A percentile compares a stretch with the other conserved stretches of the same genome.
phyloP scores from a whole-genome alignment of 2,888 invertebrate species.

The Brachypalpus laphriformis region DNA sequence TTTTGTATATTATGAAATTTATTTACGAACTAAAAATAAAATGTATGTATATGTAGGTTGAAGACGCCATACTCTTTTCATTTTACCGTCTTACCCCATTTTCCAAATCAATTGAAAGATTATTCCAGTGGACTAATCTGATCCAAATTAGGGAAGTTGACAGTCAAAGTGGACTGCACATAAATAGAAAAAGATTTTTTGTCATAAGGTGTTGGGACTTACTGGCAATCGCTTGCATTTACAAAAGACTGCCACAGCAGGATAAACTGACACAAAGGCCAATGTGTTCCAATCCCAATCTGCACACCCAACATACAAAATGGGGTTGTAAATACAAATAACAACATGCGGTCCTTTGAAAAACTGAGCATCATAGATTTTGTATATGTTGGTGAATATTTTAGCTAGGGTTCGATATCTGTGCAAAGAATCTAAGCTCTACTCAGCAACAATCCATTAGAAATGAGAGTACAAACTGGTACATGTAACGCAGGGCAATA shows the following conservation, averaged over 20 bases:
- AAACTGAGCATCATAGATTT: conserved; percentile 64
- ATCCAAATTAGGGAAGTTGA: conserved; percentile 67
- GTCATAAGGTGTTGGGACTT: conserved; percentile 68
- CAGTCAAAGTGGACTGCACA: conserved; percentile 54
- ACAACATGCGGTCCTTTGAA: conserved; percentile 43
- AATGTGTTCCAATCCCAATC: conserved; percentile 65
- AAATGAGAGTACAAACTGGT: conserved; percentile 58
- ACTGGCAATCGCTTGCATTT: conserved; percentile 58
- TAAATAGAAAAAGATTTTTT: conserved; percentile 55
- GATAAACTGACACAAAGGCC: conserved; percentile 61
- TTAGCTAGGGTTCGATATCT: conserved; percentile 55
- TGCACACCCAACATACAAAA: conserved; percentile 52
- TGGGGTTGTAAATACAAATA: conserved; percentile 68
- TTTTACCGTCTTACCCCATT: conserved; percentile 37
- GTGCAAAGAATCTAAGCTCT: conserved; percentile 34
- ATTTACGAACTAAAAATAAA: too few species aligned
- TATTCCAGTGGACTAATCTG: conserved; percentile 65
- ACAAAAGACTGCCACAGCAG: conserved; percentile 60
- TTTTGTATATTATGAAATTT: too few species aligned
- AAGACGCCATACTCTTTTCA: background rate
- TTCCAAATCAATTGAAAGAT: conserved; percentile 56
- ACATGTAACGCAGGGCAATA: conserved; percentile 57
- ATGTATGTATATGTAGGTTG: too few species aligned
- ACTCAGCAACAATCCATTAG: conserved; percentile 56
- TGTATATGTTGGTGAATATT: conserved; percentile 33